A percentile compares a stretch with the other conserved stretches of the same genome.
Evolutionary conservation across 2,888 invertebrate species (phyloP).

Genomic region (Drosophila anceps): DNA sequence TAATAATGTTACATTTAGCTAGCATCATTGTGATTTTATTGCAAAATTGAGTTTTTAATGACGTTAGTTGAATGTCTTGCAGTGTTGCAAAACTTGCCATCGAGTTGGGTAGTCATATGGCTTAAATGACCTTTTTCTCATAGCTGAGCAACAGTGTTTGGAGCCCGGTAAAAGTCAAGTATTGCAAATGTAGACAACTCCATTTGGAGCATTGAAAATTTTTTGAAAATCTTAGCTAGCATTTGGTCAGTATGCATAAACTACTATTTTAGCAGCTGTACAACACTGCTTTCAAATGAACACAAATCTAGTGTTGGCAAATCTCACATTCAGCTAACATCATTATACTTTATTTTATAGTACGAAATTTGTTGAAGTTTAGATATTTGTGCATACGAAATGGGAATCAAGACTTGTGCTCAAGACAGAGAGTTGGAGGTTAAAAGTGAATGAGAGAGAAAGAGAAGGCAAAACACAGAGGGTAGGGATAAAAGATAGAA

Average conservation of each 20-base stretch:
- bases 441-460: conserved; percentile 8
- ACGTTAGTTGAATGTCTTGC: conserved; percentile 1
- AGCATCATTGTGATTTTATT: neutral
- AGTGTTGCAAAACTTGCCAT: neutral
- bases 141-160: neutral
- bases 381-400: conserved; percentile 43
- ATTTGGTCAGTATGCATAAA: neutral
- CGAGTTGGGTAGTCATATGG: neutral
- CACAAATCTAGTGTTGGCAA: neutral
- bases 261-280: neutral
- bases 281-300: neutral
- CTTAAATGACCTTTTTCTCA: neutral
- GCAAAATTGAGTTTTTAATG: neutral
- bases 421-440: conserved; percentile 23
- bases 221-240: neutral
- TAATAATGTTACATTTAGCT: conserved; percentile 17
- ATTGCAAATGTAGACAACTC: neutral
- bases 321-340: conserved; percentile 24
- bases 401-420: conserved; percentile 43
- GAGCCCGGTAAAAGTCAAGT: neutral
- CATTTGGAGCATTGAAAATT: neutral
- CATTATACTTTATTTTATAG: neutral
- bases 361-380: conserved; percentile 15
- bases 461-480: conserved; percentile 1
- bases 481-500: conserved; percentile 9